Conservation (phyloP, 1,140 invertebrate species). For the Lerema accius region DNA sequence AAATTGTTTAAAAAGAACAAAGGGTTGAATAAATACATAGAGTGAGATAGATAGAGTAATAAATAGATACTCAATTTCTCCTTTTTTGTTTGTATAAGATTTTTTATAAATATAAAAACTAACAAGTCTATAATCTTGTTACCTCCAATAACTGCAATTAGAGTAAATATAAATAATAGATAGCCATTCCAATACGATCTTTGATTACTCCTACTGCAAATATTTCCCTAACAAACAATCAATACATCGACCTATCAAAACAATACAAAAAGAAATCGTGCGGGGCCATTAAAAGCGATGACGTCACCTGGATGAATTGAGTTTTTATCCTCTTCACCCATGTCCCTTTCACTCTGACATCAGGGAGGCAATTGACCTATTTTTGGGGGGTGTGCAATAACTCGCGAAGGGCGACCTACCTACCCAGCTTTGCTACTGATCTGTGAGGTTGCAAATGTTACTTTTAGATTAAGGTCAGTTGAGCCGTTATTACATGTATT, state of each 20-base stretch:
- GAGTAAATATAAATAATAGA: no score
- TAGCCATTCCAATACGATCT: no score
- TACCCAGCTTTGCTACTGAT: slow-evolving; percentile 60
- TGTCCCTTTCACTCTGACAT: slow-evolving; percentile 52
- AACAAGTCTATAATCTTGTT: no score
- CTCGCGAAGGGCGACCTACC: slow-evolving; percentile 72
- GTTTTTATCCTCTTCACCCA: slow-evolving; percentile 58
- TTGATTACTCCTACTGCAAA: slow-evolving; percentile 19
- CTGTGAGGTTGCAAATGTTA: slow-evolving; percentile 66
- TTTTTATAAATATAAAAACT: no score
- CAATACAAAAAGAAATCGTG: slow-evolving; percentile 72
- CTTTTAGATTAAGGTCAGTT: not conserved
- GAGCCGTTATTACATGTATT: not conserved
- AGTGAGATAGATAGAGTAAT: no score
- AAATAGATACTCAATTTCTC: no score
- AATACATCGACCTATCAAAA: slow-evolving; percentile 52
- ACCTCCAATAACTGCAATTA: no score
- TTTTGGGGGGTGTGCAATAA: slow-evolving; percentile 78
- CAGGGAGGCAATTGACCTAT: slow-evolving; percentile 79
- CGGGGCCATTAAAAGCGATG: slow-evolving; percentile 66
- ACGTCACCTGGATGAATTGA: slow-evolving; percentile 79
- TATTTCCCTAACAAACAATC: not conserved
- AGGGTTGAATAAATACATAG: no score
- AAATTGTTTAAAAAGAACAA: no score
- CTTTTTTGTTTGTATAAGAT: no score